These are phyloP conservation scores for Liodrosophila aerea DNA, from an alignment of 2,888 invertebrate genomes.

Conservation along the genomic window DNA sequence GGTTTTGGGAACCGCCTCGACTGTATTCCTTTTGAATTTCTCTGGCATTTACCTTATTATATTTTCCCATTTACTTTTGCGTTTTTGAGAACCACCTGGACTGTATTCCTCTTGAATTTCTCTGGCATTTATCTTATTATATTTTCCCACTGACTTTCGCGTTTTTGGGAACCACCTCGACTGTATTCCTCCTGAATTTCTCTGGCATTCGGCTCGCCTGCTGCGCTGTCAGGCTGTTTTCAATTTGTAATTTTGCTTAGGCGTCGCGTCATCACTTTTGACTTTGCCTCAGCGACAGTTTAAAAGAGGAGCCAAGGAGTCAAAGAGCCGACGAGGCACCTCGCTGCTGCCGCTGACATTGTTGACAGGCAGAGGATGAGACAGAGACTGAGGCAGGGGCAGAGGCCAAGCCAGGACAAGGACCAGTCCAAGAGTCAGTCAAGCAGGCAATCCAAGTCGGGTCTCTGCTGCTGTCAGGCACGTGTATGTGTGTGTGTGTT, in stretches of 20 bases:
- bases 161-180: too few species aligned
- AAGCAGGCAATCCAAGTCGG: constrained; percentile 17
- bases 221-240: constrained; percentile 53
- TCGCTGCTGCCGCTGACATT: constrained; percentile 35
- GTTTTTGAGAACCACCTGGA: too few species aligned
- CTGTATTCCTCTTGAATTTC: background rate
- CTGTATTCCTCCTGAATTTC: background rate
- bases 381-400: background rate
- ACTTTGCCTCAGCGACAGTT: constrained; percentile 56
- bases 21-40: too few species aligned
- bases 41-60: too few species aligned
- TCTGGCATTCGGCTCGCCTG: constrained; percentile 12
- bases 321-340: constrained; percentile 9
- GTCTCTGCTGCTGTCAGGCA: constrained; percentile 60
- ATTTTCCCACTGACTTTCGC: too few species aligned
- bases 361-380: constrained; percentile 33
- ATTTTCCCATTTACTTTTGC: too few species aligned
- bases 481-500: constrained; percentile 30
- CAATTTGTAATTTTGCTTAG: constrained; percentile 58
- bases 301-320: constrained; percentile 26
- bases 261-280: constrained; percentile 32
- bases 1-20: too few species aligned
- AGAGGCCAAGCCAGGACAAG: background rate
- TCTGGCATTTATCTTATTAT: too few species aligned
- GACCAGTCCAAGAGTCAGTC: constrained; percentile 3